phyloP scores from a whole-genome alignment of 2,888 invertebrate genomes.

The Calliphora vomitoria region DNA sequence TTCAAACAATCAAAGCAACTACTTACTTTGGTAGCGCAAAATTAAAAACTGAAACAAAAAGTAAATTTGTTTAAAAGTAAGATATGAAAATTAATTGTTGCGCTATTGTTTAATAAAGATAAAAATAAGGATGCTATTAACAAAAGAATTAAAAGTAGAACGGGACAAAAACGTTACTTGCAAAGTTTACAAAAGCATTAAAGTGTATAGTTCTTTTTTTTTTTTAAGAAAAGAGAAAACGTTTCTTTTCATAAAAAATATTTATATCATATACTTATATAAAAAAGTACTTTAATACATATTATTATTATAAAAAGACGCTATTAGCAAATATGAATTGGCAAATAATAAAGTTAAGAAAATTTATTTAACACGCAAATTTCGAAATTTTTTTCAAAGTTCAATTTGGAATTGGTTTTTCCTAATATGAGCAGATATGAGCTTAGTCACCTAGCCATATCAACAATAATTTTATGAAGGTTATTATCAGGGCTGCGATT shows the following conservation, averaged over 20 bases:
- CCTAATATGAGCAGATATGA: too few relatives aligned
- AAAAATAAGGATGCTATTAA: not conserved
- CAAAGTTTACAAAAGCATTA: not conserved
- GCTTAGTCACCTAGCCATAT: too few relatives aligned
- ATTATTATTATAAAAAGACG: too few relatives aligned
- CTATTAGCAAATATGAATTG: too few relatives aligned
- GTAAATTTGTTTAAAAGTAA: constrained; percentile 1
- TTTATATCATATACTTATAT: too few relatives aligned
- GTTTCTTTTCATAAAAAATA: not conserved
- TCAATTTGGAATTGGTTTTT: too few relatives aligned
- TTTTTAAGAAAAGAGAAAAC: not conserved
- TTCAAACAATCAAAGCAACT: not conserved
- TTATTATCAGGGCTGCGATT: too few relatives aligned
- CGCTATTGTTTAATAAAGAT: constrained; percentile 34
- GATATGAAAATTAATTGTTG: constrained; percentile 31
- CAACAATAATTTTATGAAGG: too few relatives aligned
- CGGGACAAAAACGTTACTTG: not conserved
- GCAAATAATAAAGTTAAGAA: too few relatives aligned
- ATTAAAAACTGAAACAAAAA: not conserved
- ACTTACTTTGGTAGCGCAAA: not conserved
- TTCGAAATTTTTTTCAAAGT: too few relatives aligned
- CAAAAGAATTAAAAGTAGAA: constrained; percentile 21
- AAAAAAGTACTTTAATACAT: too few relatives aligned
- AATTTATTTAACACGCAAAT: too few relatives aligned
- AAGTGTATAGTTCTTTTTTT: not conserved